Conservation (phyloP, 2,888 invertebrate genomes). For the Parelbella ahira region DNA sequence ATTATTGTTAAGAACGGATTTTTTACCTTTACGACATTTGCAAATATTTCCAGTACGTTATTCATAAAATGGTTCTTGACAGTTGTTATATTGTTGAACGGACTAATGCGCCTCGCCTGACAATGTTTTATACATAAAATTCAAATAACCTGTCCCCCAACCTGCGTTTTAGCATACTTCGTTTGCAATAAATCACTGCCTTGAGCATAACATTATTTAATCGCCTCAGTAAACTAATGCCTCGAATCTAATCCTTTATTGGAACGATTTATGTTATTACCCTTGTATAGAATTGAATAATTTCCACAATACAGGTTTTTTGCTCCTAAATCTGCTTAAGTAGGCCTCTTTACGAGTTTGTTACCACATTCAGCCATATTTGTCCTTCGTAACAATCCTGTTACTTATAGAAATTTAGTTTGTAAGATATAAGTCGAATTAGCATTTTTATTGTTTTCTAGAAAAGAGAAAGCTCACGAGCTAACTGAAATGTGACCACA, state of each 20-base stretch:
- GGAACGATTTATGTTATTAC: conserved; percentile 17
- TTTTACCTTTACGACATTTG: too few species aligned
- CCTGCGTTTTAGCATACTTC: conserved; percentile 18
- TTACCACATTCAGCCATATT: conserved; percentile 14
- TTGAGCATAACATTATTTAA: conserved; percentile 20
- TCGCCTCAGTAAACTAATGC: conserved; percentile 10
- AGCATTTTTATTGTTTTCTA: conserved; percentile 22
- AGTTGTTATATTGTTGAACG: not conserved
- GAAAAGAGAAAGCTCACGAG: conserved; percentile 19
- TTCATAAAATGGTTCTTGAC: not conserved
- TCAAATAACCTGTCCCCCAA: conserved; percentile 18
- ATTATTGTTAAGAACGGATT: too few species aligned
- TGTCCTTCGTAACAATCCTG: conserved; percentile 8
- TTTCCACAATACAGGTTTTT: conserved; percentile 12
- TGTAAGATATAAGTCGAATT: conserved; percentile 6
- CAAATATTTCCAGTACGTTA: too few species aligned
- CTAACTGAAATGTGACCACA: conserved; percentile 14
- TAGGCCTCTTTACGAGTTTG: conserved; percentile 6
- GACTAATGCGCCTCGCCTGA: conserved; percentile 4
- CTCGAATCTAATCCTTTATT: conserved; percentile 16
- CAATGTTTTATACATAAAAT: conserved; percentile 20
- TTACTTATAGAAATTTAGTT: conserved; percentile 7
- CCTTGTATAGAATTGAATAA: conserved; percentile 12
- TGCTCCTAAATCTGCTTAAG: conserved; percentile 7
- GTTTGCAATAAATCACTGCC: conserved; percentile 17